These are phyloP conservation scores for silkworm (Bombyx mori) DNA, from an alignment of 1,140 invertebrate species.

Conservation along the genomic window DNA sequence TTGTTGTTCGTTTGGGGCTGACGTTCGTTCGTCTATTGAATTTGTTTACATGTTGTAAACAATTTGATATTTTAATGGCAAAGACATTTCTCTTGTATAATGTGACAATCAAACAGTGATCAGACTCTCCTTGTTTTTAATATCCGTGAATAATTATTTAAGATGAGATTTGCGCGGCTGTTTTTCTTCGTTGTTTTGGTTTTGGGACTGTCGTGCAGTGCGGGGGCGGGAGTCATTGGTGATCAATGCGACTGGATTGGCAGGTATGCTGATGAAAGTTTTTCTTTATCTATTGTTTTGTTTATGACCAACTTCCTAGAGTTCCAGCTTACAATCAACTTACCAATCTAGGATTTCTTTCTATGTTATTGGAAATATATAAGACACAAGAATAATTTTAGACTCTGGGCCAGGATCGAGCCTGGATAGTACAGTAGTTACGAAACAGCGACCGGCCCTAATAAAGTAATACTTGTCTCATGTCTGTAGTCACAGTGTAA, in stretches of 20 bases:
- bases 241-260: conserved; percentile 74
- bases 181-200: conserved; percentile 55
- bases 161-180: conserved; percentile 27
- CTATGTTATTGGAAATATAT: no score
- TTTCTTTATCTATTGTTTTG: conserved; percentile 17
- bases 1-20: conserved; percentile 16
- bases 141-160: conserved; percentile 18
- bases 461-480: no score
- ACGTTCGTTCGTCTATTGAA: conserved; percentile 16
- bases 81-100: conserved; percentile 5
- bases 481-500: no score
- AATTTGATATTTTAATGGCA: conserved; percentile 9
- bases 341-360: no score
- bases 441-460: no score
- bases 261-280: conserved; percentile 57
- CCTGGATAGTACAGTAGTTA: no score
- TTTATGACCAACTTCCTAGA: neutral
- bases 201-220: conserved; percentile 48
- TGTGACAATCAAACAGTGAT: conserved; percentile 28
- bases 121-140: conserved; percentile 29
- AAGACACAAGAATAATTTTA: no score
- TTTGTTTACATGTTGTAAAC: conserved; percentile 40
- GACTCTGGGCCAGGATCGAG: no score
- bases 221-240: conserved; percentile 69
- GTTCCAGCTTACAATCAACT: no score